Evolutionary conservation across 2,797 vertebrate genomes (phyloP), one percentile per base, ranked within the genome.

Genomic region (Sebastes jordani): DNA sequence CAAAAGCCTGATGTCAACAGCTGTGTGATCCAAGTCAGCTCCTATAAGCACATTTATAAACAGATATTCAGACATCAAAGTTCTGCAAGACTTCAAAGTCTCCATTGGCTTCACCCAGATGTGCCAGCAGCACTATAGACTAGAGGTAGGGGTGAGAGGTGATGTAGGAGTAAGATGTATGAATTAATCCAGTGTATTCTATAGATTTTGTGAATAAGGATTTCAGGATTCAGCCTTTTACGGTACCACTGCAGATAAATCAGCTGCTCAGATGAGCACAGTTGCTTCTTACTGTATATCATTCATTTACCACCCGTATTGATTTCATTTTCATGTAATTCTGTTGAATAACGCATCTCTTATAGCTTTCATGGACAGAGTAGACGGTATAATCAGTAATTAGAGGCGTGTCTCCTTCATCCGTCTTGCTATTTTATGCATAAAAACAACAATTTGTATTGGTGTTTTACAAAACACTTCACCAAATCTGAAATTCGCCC

Each of bases 1-100:
- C 4, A 65, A 56, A 76, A 23, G 22, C 42, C 18, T 6, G 8
- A 64, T 54, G 52, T 36, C 23, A 66, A 72, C 76, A 86, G 76
- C 65, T 86, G 79, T 60, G 52, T 68, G 29, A 36, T 70, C 30
- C 8, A 71, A 49, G 22, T 25, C 56, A 70, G 13, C 29, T 29
- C n/a, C 25, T 38, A 3, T 52, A 6, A 32, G 6, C 5, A 3
- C n/a, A 36, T 27, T 18, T 60, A 11, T 36, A 16, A 46, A 42
- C n/a, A 72, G 29, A 62, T 5, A 62, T 10, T 71, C 46, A 72
- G 14, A 77, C 60, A 76, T 82, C 25, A 86, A 88, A 60, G 32
- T 72, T 18, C 2, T 65, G 5, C 1, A 0, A 38, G 10, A 74
- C 71, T 80, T 77, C 25, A 80, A 78, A 80, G 73, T 59, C 60